These are phyloP conservation scores for Nerophis ophidion DNA, from an alignment of 2,113 vertebrate genomes.

Conservation along the genomic window DNA sequence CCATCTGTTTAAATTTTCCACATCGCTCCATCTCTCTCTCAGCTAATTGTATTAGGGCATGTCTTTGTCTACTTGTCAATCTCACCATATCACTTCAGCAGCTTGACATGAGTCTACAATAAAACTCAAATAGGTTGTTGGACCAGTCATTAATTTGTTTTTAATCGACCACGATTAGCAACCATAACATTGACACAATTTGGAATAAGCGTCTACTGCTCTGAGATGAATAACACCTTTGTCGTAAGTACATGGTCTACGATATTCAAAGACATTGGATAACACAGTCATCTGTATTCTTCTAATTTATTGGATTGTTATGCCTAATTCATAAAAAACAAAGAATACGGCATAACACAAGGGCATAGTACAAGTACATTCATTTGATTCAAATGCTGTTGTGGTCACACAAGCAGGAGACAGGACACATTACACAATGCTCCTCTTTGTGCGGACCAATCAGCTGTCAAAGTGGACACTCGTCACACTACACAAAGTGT, in stretches of 20 bases:
- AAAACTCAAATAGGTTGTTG: too few species aligned
- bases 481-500: constrained; percentile 20
- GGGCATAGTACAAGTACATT: background rate
- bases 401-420: constrained; percentile 5
- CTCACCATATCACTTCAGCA: constrained; percentile 2
- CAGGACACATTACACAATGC: constrained; percentile 31
- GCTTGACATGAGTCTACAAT: constrained; percentile 19
- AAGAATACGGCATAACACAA: too few species aligned
- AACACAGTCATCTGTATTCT: too few species aligned
- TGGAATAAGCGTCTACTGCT: too few species aligned
- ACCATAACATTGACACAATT: too few species aligned
- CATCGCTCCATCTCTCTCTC: background rate
- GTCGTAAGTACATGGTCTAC: too few species aligned
- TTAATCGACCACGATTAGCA: too few species aligned
- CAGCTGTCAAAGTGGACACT: constrained; percentile 23
- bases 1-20: background rate
- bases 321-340: too few species aligned
- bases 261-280: too few species aligned
- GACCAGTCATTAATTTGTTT: too few species aligned
- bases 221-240: too few species aligned
- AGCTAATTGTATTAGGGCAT: constrained; percentile 7
- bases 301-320: too few species aligned
- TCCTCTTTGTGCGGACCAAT: constrained; percentile 24
- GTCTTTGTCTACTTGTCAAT: constrained; percentile 19
- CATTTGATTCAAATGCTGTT: background rate